These are phyloP conservation scores for Scelioninae gen. 1 DNA, from an alignment of 2,888 invertebrate species.

Conservation along the genomic window DNA sequence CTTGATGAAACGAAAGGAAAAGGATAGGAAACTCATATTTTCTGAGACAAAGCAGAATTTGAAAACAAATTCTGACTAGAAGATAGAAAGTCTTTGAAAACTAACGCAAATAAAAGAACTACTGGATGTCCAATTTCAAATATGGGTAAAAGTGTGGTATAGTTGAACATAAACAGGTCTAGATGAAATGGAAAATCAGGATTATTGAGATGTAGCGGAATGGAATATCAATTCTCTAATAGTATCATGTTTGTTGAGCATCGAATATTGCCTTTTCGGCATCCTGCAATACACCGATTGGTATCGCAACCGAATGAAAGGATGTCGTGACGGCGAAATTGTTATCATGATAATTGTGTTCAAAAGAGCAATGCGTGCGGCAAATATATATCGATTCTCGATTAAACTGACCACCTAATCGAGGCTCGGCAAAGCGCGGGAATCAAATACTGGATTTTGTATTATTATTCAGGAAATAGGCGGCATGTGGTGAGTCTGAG, in stretches of 20 bases:
- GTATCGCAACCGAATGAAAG: conserved; percentile 12
- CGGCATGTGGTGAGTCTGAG: too few relatives aligned
- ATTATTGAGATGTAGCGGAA: too few relatives aligned
- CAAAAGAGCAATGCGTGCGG: conserved; percentile 11
- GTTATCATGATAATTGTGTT: conserved; percentile 22
- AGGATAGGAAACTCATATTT: too few relatives aligned
- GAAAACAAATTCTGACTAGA: too few relatives aligned
- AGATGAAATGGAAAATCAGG: too few relatives aligned
- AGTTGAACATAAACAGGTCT: too few relatives aligned
- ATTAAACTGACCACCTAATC: conserved; percentile 40
- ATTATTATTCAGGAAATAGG: background rate
- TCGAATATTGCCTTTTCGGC: background rate
- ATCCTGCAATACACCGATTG: background rate
- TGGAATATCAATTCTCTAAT: background rate
- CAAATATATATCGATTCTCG: conserved; percentile 43
- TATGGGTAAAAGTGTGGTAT: too few relatives aligned
- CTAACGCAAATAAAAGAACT: too few relatives aligned
- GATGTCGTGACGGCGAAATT: conserved; percentile 10
- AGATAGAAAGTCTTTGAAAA: too few relatives aligned
- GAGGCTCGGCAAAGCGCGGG: conserved; percentile 72
- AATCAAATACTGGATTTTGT: conserved; percentile 73
- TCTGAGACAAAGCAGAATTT: too few relatives aligned
- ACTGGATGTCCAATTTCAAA: too few relatives aligned
- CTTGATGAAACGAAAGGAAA: too few relatives aligned
- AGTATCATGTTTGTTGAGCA: background rate